These are phyloP conservation scores for Drosophila mayaguana DNA, from an alignment of 2,888 invertebrate genomes.

Conservation along the genomic window DNA sequence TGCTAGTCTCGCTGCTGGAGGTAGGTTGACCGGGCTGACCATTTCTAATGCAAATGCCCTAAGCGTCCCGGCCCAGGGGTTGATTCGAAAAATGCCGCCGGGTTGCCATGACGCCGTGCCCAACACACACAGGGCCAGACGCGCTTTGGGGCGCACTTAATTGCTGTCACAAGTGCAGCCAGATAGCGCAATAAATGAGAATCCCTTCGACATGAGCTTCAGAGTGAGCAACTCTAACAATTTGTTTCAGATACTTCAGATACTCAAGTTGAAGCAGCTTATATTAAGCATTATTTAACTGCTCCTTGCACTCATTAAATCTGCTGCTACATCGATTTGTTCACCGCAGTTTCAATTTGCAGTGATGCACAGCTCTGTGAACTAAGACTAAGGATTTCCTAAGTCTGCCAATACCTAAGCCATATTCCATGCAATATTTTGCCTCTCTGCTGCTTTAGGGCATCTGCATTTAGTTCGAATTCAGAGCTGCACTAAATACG, in stretches of 20 bases:
- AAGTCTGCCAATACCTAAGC: not conserved
- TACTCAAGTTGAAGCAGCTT: not conserved
- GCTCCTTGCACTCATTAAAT: not conserved
- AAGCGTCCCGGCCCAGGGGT: slow-evolving; percentile 47
- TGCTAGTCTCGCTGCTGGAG: slow-evolving; percentile 96
- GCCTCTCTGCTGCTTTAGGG: too few species aligned
- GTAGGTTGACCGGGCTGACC: slow-evolving; percentile 86
- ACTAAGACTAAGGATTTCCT: not conserved
- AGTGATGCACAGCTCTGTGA: not conserved
- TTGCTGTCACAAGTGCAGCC: slow-evolving; percentile 36
- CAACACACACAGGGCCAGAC: slow-evolving; percentile 50
- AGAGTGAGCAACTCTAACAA: not conserved
- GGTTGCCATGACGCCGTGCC: slow-evolving; percentile 64
- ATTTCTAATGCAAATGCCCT: slow-evolving; percentile 58
- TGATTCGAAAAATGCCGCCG: slow-evolving; percentile 48
- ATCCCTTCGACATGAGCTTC: not conserved
- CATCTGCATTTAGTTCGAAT: not conserved
- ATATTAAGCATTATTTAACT: not conserved
- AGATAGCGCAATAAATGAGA: not conserved
- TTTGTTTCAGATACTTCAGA: not conserved
- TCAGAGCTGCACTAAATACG: not conserved
- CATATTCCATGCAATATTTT: not conserved
- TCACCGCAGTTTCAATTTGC: not conserved
- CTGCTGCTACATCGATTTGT: not conserved
- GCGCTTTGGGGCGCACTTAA: slow-evolving; percentile 49